Evolutionary conservation across 2,797 vertebrate species (phyloP).

Genomic region (Liasis olivaceus): DNA sequence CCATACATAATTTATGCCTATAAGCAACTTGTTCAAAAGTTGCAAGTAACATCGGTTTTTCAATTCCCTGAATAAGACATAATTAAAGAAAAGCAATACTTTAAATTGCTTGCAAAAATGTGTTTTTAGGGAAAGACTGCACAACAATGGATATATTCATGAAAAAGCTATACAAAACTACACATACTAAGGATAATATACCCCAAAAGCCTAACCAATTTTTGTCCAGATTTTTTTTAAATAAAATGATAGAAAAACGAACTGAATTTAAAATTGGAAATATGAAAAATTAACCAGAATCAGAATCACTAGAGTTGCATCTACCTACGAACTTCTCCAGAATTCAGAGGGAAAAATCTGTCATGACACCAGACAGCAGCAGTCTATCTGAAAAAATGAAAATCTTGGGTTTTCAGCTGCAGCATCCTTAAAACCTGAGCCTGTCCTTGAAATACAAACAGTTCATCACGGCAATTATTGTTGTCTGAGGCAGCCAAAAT

Average conservation of each 20-base stretch:
- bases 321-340: neutral
- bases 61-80: neutral
- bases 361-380: neutral
- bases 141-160: neutral
- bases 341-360: neutral
- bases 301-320: neutral
- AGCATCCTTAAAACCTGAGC: neutral
- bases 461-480: neutral
- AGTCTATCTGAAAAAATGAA: neutral
- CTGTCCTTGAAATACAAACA: neutral
- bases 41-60: neutral
- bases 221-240: neutral
- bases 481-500: neutral
- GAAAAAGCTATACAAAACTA: neutral
- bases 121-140: neutral
- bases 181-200: neutral
- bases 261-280: neutral
- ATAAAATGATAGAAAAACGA: neutral
- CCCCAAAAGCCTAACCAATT: neutral
- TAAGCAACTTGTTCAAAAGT: neutral
- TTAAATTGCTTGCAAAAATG: neutral
- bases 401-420: neutral
- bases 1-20: neutral
- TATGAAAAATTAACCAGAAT: neutral
- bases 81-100: neutral